These are phyloP conservation scores for Argyrosomus regius DNA, from an alignment of 2,797 vertebrate genomes.

Conservation along the genomic window DNA sequence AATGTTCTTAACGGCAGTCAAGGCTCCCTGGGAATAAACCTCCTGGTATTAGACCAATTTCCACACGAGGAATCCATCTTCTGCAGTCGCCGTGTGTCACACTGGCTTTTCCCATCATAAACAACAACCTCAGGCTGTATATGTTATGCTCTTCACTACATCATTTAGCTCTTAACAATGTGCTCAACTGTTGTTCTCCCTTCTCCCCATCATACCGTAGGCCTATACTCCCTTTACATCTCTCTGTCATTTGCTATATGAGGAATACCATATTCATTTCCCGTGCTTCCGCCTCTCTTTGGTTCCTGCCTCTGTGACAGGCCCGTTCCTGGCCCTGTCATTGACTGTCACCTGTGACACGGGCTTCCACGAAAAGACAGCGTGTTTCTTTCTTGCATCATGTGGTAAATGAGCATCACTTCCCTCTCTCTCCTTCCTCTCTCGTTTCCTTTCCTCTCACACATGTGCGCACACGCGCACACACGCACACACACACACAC, in stretches of 20 bases:
- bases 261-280: constrained; percentile 46
- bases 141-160: constrained; percentile 65
- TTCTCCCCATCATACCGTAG: constrained; percentile 10
- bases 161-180: constrained; percentile 72
- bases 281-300: constrained; percentile 28
- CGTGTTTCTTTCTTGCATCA: constrained; percentile 66
- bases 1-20: constrained; percentile 62
- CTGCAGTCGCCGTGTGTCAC: constrained; percentile 60
- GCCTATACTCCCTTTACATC: constrained; percentile 31
- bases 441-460: constrained; percentile 20
- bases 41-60: constrained; percentile 75
- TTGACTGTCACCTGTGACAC: constrained; percentile 73
- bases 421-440: constrained; percentile 28
- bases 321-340: constrained; percentile 61
- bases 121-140: constrained; percentile 74
- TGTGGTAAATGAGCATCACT: constrained; percentile 72
- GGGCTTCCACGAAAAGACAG: constrained; percentile 45
- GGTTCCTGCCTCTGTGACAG: constrained; percentile 54
- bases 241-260: constrained; percentile 40
- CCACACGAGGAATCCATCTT: constrained; percentile 77
- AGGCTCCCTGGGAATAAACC: constrained; percentile 64
- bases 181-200: constrained; percentile 54
- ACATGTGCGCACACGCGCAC: neutral
- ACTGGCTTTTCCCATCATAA: constrained; percentile 67
- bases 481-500: constrained; percentile 14